These are phyloP conservation scores for Trichomycterus rosablanca DNA, from an alignment of 2,113 vertebrate species.

Conservation along the genomic window DNA sequence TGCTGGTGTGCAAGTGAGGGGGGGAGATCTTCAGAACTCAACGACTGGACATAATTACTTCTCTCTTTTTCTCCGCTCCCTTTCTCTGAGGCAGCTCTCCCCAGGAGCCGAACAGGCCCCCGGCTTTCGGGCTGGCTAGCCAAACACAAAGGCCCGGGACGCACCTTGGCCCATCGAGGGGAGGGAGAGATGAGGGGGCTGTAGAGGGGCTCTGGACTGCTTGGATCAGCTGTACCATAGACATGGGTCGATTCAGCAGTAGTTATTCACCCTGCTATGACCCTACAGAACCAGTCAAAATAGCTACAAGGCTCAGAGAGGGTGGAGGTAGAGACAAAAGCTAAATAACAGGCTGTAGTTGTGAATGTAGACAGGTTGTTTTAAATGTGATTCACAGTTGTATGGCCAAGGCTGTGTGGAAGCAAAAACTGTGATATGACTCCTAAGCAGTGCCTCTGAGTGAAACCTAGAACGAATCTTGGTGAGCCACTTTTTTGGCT, in stretches of 20 bases:
- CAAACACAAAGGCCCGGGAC: slow-evolving; percentile 91
- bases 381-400: too few species aligned
- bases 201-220: slow-evolving; percentile 11
- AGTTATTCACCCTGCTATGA: slow-evolving; percentile 73
- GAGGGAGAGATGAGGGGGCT: slow-evolving; percentile 7
- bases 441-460: too few species aligned
- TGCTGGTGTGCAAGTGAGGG: slow-evolving; percentile 21
- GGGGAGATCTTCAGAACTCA: slow-evolving; percentile 82
- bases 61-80: slow-evolving; percentile 82
- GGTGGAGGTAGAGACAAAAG: neutral
- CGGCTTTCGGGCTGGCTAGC: slow-evolving; percentile 88
- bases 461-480: too few species aligned
- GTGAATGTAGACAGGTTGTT: too few species aligned
- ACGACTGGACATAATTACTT: slow-evolving; percentile 92
- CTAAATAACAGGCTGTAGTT: neutral
- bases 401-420: too few species aligned
- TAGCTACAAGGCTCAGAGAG: neutral
- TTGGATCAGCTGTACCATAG: slow-evolving; percentile 79
- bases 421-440: too few species aligned
- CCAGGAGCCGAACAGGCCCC: slow-evolving; percentile 73
- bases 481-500: too few species aligned
- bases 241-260: slow-evolving; percentile 80
- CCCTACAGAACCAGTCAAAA: slow-evolving; percentile 22
- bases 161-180: slow-evolving; percentile 80
- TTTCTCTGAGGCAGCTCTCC: slow-evolving; percentile 70